Conservation (phyloP, 2,888 invertebrate genomes). For the Harpalus rubripes region DNA sequence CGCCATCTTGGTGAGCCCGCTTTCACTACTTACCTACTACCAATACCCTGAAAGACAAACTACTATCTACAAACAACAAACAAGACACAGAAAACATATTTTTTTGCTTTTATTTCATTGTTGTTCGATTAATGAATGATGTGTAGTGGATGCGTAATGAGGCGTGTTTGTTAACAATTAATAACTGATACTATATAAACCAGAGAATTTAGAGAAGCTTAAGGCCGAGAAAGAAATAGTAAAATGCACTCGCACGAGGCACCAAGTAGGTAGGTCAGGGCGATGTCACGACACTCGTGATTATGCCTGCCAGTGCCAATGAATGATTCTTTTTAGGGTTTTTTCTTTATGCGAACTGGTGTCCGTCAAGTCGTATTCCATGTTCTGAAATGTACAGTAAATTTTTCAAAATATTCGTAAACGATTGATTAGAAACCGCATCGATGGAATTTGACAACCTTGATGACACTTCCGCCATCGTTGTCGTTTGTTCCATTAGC, state of each 20-base stretch:
- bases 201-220: conserved; percentile 20
- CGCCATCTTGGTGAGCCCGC: too few relatives aligned
- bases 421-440: too few relatives aligned
- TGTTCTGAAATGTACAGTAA: too few relatives aligned
- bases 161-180: background rate
- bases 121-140: conserved; percentile 27
- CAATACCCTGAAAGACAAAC: too few relatives aligned
- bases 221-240: conserved; percentile 5
- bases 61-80: too few relatives aligned
- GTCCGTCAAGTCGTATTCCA: conserved; percentile 46
- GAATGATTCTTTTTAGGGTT: conserved; percentile 41
- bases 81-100: background rate
- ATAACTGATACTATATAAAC: background rate
- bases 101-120: conserved; percentile 23
- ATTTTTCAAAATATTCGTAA: too few relatives aligned
- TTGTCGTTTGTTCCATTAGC: too few relatives aligned
- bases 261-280: conserved; percentile 28
- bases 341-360: conserved; percentile 41
- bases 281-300: conserved; percentile 2
- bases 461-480: too few relatives aligned
- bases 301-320: conserved; percentile 45
- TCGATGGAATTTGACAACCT: too few relatives aligned
- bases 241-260: conserved; percentile 51
- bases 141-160: background rate
- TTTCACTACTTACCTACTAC: too few relatives aligned